Percentiles rank a stretch among this genome's conserved stretches.
Evolutionary conservation across 2,888 invertebrate species (phyloP).

Genomic region (Bruchidius siliquastri): DNA sequence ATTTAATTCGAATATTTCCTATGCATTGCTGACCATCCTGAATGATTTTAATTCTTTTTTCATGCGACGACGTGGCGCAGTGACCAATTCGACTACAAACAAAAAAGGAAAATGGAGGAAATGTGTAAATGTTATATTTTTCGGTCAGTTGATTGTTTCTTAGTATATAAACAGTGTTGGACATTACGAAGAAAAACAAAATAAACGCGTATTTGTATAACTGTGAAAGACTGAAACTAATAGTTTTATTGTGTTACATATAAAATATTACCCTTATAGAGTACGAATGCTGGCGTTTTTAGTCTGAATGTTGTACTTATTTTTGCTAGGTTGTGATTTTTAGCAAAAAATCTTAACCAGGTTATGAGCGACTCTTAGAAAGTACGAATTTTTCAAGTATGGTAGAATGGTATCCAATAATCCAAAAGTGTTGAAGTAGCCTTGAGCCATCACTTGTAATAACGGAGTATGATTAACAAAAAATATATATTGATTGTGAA

Average conservation of each 20-base stretch:
- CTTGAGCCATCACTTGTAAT: too few relatives aligned
- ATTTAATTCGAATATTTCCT: background rate
- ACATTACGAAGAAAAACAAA: conserved; percentile 35
- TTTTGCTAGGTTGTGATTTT: background rate
- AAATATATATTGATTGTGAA: too few relatives aligned
- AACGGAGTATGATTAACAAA: too few relatives aligned
- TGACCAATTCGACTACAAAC: conserved; percentile 37
- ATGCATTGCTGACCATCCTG: background rate
- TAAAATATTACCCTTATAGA: conserved; percentile 42
- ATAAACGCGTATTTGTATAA: conserved; percentile 45
- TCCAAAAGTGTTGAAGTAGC: too few relatives aligned
- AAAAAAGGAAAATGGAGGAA: conserved; percentile 31
- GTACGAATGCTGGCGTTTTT: conserved; percentile 40
- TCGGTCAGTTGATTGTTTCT: conserved; percentile 45
- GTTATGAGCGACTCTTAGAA: background rate
- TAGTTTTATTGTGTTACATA: conserved; percentile 47
- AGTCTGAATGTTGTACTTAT: conserved; percentile 15
- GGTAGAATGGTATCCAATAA: too few relatives aligned
- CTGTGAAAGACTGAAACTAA: conserved; percentile 45
- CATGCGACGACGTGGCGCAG: conserved; percentile 25
- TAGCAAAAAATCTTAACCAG: background rate
- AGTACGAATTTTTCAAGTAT: background rate
- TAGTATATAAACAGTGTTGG: conserved; percentile 44
- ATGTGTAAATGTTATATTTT: conserved; percentile 47
- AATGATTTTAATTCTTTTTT: background rate